These are phyloP conservation scores for Microcaecilia unicolor DNA, from an alignment of 2,797 vertebrate species.

Conservation along the genomic window DNA sequence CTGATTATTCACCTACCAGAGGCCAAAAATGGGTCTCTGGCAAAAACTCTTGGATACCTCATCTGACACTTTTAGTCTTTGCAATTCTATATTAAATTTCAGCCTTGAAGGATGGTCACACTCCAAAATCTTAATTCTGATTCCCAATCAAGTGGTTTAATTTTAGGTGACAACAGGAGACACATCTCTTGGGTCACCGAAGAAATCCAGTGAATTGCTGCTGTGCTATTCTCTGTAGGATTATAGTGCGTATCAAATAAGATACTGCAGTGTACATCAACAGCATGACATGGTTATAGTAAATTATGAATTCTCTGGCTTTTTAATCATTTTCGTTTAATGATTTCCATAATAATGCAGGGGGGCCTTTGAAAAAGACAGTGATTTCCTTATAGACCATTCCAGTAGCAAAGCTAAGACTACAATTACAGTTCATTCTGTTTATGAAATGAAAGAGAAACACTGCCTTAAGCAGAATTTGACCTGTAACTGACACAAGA, in stretches of 20 bases:
- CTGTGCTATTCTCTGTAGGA: background rate
- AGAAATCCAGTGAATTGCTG: background rate
- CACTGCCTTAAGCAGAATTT: conserved; percentile 3
- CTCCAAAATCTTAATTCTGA: background rate
- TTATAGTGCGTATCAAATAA: background rate
- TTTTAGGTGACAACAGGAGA: background rate
- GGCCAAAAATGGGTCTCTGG: too few species aligned
- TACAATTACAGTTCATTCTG: background rate
- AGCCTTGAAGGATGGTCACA: background rate
- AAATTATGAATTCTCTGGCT: background rate
- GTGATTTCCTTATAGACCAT: background rate
- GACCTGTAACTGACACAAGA: conserved; percentile 1
- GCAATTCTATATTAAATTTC: background rate
- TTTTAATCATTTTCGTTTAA: background rate
- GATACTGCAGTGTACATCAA: background rate
- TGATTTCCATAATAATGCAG: background rate
- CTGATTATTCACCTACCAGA: too few species aligned
- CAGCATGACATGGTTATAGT: background rate
- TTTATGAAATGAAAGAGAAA: background rate
- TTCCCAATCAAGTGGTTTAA: conserved; percentile 1
- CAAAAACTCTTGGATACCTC: too few species aligned
- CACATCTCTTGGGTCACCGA: too few species aligned
- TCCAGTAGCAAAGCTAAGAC: background rate
- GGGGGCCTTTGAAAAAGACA: rapidly evolving
- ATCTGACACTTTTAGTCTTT: too few species aligned